Percentiles rank a stretch among this genome's conserved stretches.
phyloP scores from a whole-genome alignment of 2,113 vertebrate species.

The Ceyx cyanopectus region DNA sequence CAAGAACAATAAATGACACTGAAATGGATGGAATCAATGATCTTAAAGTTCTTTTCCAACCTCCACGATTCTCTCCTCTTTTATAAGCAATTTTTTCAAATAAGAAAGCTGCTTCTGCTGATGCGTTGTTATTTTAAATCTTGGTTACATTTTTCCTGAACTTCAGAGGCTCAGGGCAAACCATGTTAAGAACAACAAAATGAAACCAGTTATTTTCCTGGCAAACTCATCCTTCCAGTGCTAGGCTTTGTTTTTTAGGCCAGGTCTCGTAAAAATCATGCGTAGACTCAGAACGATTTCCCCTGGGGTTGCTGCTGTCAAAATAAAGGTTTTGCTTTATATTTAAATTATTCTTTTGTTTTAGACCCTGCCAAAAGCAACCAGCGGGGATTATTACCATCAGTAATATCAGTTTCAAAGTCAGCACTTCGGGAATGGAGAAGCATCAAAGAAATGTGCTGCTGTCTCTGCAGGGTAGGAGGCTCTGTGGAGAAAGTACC shows the following conservation, averaged over 20 bases:
- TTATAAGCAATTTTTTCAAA: background rate
- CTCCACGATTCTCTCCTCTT: background rate
- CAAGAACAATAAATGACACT: background rate
- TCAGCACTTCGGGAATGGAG: slow-evolving; percentile 13
- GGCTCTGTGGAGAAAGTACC: background rate
- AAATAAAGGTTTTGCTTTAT: slow-evolving; percentile 68
- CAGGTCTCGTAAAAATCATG: slow-evolving; percentile 58
- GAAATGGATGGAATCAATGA: background rate
- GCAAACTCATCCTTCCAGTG: background rate
- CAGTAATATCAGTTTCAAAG: slow-evolving; percentile 62
- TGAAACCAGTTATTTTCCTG: slow-evolving; percentile 43
- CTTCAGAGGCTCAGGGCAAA: background rate
- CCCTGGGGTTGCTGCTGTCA: slow-evolving; percentile 61
- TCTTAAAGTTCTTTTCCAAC: background rate
- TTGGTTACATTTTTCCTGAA: background rate
- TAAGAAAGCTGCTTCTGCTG: background rate
- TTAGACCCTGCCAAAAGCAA: slow-evolving; percentile 46
- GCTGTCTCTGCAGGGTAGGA: slow-evolving; percentile 15
- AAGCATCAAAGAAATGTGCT: slow-evolving; percentile 7
- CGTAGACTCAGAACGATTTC: slow-evolving; percentile 57
- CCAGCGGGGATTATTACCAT: slow-evolving; percentile 36
- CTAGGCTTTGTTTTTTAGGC: slow-evolving; percentile 45
- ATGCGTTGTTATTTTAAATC: background rate
- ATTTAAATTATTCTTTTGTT: slow-evolving; percentile 64
- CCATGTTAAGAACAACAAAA: slow-evolving; percentile 5